Percentiles rank a stretch among this genome's conserved stretches.
phyloP scores from a whole-genome alignment of 2,888 invertebrate genomes.

The Anarsia innoxiella region DNA sequence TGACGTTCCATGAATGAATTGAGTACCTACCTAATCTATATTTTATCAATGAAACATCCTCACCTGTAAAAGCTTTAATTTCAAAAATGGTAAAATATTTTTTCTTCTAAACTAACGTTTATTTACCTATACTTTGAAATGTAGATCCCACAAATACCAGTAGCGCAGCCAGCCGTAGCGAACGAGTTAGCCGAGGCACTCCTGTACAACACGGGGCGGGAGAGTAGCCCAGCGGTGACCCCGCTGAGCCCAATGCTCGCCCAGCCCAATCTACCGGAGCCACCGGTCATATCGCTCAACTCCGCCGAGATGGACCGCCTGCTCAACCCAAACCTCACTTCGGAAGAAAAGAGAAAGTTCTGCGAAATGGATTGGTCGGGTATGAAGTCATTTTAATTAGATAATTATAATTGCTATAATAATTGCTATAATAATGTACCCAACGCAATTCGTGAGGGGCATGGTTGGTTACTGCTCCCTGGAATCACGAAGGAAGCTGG shows the following conservation, averaged over 20 bases:
- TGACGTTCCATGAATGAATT: no score
- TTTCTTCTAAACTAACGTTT: neutral
- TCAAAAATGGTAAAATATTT: no score
- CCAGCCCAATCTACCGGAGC: constrained; percentile 25
- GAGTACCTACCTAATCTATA: no score
- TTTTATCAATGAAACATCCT: no score
- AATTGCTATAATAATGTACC: no score
- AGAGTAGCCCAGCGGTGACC: neutral
- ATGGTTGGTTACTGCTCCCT: no score
- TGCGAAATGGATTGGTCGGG: constrained; percentile 25
- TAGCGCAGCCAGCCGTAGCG: constrained; percentile 6
- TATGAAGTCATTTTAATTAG: no score
- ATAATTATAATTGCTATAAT: no score
- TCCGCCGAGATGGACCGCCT: constrained; percentile 46
- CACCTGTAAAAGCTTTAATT: no score
- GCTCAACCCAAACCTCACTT: constrained; percentile 25
- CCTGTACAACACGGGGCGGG: constrained; percentile 18
- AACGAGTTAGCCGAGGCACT: constrained; percentile 30
- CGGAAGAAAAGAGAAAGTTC: constrained; percentile 27
- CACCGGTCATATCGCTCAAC: constrained; percentile 37
- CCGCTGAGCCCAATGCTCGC: constrained; percentile 23
- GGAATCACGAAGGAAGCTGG: no score
- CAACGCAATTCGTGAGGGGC: no score
- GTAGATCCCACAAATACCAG: constrained; percentile 21
- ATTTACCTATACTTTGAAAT: neutral